A percentile compares a stretch with the other conserved stretches of the same genome.
Evolutionary conservation across 2,797 vertebrate species (phyloP).

Genomic region (Crenichthys baileyi): DNA sequence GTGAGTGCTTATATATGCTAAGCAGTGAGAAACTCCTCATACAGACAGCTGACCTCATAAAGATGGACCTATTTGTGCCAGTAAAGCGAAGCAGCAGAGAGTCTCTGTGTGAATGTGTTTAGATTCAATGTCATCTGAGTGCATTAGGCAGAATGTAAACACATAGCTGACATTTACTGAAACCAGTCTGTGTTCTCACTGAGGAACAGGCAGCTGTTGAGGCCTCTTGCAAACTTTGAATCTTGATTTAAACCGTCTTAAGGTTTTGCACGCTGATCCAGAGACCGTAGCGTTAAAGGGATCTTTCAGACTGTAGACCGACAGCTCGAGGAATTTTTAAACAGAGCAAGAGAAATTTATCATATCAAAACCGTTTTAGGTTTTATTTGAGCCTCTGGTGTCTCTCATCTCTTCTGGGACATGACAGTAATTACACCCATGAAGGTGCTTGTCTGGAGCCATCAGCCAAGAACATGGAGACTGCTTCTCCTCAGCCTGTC

Average conservation of each 20-base stretch:
- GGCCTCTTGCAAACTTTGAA: conserved; percentile 30
- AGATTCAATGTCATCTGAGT: conserved; percentile 75
- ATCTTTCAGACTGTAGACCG: conserved; percentile 77
- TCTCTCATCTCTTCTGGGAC: conserved; percentile 92
- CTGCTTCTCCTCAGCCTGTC: conserved; percentile 85
- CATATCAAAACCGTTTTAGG: conserved; percentile 96
- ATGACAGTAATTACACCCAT: conserved; percentile 98
- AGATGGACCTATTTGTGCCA: conserved; percentile 62
- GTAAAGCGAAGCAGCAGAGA: conserved; percentile 66
- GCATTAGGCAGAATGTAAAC: conserved; percentile 80
- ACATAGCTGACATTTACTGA: conserved; percentile 72
- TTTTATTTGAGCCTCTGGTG: conserved; percentile 97
- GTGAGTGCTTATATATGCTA: conserved; percentile 53
- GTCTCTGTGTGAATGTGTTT: conserved; percentile 80
- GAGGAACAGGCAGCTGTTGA: conserved; percentile 26
- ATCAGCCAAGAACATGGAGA: conserved; percentile 80
- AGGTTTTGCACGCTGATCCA: conserved; percentile 31
- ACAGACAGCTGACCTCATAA: conserved; percentile 71
- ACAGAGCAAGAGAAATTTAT: conserved; percentile 94
- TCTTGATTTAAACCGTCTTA: conserved; percentile 52
- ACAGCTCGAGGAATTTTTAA: conserved; percentile 92
- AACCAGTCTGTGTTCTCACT: conserved; percentile 59
- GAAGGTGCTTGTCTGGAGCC: conserved; percentile 92
- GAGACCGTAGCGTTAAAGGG: conserved; percentile 38
- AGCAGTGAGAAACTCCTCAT: conserved; percentile 46